phyloP scores from a whole-genome alignment of 2,113 vertebrate genomes.

The Oryzias melastigma region DNA sequence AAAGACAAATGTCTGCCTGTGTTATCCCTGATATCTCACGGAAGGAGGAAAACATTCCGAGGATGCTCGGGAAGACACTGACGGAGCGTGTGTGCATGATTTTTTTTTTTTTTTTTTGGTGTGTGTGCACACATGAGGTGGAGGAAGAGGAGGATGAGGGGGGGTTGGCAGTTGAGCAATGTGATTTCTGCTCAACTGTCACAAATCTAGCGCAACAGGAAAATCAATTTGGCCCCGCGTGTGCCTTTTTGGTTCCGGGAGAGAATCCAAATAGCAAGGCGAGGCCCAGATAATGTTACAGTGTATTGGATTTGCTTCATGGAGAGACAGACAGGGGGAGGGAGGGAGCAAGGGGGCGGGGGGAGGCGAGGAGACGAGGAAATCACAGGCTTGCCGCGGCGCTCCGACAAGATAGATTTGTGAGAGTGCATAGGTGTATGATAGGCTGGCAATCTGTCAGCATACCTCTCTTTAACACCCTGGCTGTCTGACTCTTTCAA shows the following conservation, averaged over 20 bases:
- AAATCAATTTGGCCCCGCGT: constrained; percentile 81
- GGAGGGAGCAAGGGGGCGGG: constrained; percentile 12
- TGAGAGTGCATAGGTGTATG: constrained; percentile 58
- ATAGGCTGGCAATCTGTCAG: constrained; percentile 68
- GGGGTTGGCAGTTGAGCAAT: constrained; percentile 71
- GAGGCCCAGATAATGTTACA: constrained; percentile 75
- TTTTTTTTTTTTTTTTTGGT: constrained; percentile 11
- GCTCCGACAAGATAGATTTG: constrained; percentile 71
- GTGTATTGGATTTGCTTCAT: constrained; percentile 79
- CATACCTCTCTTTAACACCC: constrained; percentile 30
- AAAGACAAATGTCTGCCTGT: constrained; percentile 52
- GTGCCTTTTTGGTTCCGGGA: constrained; percentile 73
- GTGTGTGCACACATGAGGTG: constrained; percentile 33
- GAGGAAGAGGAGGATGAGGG: constrained; percentile 29
- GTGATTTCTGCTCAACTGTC: constrained; percentile 79
- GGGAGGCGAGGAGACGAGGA: constrained; percentile 48
- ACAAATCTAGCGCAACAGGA: constrained; percentile 81
- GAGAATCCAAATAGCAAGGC: constrained; percentile 75
- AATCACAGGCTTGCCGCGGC: constrained; percentile 56
- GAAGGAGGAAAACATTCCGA: constrained; percentile 54
- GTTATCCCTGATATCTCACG: constrained; percentile 53
- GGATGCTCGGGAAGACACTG: constrained; percentile 60
- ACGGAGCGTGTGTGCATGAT: constrained; percentile 29
- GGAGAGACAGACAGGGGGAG: constrained; percentile 54
- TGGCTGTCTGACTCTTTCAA: constrained; percentile 13